A percentile compares a stretch with the other conserved stretches of the same genome.
Conservation (phyloP, 2,888 invertebrate genomes). For the Parapristionchus giblindavisi region DNA sequence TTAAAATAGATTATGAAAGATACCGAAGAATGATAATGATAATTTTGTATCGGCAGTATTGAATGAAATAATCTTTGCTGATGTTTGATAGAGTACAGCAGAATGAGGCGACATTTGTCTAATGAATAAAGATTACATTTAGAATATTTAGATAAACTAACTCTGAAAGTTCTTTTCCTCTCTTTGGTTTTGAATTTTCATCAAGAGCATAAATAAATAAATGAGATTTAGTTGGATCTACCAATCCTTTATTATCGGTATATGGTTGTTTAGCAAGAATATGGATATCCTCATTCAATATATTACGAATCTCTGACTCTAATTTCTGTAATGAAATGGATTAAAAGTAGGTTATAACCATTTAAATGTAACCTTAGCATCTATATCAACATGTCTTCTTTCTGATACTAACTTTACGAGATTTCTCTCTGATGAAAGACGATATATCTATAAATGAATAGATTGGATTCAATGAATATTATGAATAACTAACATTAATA, state of each 20-base stretch:
- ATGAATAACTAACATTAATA: not conserved
- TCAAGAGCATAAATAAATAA: slow-evolving; percentile 26
- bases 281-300: not conserved
- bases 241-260: slow-evolving; percentile 17
- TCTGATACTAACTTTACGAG: slow-evolving; percentile 16
- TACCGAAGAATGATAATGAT: slow-evolving; percentile 2
- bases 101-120: slow-evolving; percentile 26
- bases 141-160: not conserved
- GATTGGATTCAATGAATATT: not conserved
- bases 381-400: not conserved
- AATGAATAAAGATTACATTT: not conserved
- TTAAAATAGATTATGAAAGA: not conserved
- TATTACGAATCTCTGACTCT: not conserved
- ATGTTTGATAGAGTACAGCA: slow-evolving; percentile 26
- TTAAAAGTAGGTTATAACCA: not conserved
- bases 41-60: not conserved
- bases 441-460: not conserved
- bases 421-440: slow-evolving; percentile 12
- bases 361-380: slow-evolving; percentile 8
- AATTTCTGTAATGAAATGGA: slow-evolving; percentile 8
- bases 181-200: slow-evolving; percentile 15
- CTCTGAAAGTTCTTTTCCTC: slow-evolving; percentile 3
- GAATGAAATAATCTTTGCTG: slow-evolving; percentile 4
- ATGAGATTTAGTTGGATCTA: slow-evolving; percentile 5
- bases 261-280: slow-evolving; percentile 34